These are phyloP conservation scores for Pseudotriccus pelzelni DNA, from an alignment of 2,797 vertebrate genomes.

Conservation along the genomic window DNA sequence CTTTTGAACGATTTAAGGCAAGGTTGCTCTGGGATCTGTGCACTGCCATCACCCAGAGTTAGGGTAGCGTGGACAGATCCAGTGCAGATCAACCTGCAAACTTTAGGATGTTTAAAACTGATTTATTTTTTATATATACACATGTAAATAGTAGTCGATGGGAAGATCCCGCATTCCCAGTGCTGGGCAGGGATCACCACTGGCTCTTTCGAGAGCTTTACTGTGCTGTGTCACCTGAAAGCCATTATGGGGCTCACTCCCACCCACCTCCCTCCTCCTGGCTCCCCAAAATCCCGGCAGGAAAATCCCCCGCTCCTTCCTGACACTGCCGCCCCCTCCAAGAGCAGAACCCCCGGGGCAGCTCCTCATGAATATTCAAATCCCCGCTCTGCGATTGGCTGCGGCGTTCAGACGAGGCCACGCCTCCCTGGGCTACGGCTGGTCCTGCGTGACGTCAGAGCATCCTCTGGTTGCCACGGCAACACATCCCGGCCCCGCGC, in stretches of 20 bases:
- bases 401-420: background rate
- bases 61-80: rapidly evolving
- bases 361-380: background rate
- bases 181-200: background rate
- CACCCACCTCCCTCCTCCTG: background rate
- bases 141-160: background rate
- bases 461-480: background rate
- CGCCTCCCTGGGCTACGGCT: background rate
- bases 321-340: background rate
- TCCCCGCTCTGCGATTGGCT: background rate
- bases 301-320: background rate
- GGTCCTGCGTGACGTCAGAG: background rate
- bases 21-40: background rate
- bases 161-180: background rate
- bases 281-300: background rate
- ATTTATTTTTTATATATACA: background rate
- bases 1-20: rapidly evolving
- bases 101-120: background rate
- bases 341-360: background rate
- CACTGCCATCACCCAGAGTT: rapidly evolving
- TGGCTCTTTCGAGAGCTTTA: background rate
- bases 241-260: background rate
- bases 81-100: background rate
- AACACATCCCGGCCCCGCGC: background rate
- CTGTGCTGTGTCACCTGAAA: background rate